phyloP scores from a whole-genome alignment of 2,797 vertebrate genomes.

The Syndactyla subalaris region DNA sequence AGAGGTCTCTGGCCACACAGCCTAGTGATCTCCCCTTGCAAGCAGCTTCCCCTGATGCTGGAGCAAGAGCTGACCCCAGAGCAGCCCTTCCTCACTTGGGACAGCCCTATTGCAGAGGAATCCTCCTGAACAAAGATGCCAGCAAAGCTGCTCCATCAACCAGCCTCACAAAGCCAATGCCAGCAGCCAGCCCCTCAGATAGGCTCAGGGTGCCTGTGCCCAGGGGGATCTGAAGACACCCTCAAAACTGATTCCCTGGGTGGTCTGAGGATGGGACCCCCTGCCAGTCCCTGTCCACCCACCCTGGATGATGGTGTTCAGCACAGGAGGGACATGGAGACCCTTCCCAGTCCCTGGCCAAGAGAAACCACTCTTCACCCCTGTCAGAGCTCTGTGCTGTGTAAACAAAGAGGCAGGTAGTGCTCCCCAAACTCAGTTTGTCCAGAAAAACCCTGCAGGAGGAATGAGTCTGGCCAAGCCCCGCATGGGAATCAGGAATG shows the following conservation, averaged over 20 bases:
- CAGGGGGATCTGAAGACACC: not conserved
- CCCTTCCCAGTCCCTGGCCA: not conserved
- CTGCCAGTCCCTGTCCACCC: not conserved
- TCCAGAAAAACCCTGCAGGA: not conserved
- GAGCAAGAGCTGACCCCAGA: not conserved
- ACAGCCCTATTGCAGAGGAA: rapidly evolving
- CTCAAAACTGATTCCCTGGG: not conserved
- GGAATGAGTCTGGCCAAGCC: rapidly evolving
- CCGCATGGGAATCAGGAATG: not conserved
- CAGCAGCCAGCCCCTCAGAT: rapidly evolving
- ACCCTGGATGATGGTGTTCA: rapidly evolving
- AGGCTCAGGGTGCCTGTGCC: not conserved
- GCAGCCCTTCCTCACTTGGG: not conserved
- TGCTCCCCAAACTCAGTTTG: not conserved
- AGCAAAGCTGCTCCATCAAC: not conserved
- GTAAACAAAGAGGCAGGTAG: slow-evolving; percentile 17
- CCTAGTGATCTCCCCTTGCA: rapidly evolving
- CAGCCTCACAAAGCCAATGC: rapidly evolving
- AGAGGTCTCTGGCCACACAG: not conserved
- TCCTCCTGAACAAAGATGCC: not conserved
- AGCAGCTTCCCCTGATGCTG: not conserved
- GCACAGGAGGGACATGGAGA: not conserved
- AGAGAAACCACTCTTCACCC: not conserved
- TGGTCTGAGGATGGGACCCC: not conserved
- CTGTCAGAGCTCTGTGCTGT: not conserved